Evolutionary conservation across 2,888 invertebrate species (phyloP), one percentile per base, ranked within the genome.

Genomic region (Caenorhabditis imperialis): DNA sequence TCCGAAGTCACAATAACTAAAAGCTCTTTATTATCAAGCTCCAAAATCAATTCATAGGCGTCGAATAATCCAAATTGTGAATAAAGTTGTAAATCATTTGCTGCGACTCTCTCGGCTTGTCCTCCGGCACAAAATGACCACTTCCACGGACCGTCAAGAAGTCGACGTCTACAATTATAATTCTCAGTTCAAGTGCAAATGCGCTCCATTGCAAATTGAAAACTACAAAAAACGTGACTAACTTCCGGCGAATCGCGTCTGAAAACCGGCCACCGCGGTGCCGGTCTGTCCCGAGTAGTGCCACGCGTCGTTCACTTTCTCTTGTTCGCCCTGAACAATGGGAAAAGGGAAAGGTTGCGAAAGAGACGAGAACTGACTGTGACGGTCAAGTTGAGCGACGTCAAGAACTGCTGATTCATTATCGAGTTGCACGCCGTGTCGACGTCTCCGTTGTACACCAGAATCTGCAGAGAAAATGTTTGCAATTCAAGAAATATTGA

Each of bases 361-460:
- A 53, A 51, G 4, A 38, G 7, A 3, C 7, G 22, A 1, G 10
- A 2, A 57, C 70, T 72, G 53, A 77, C 79, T 16, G 67, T 16
- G 51, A 78, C 75, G 40, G 73, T 75, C 58, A 61, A 42, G 63
- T 78, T 78, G 44, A 80, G 63, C 6, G 61, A 54, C 16, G 75
- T 69, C 44, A 80, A 57, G 45, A 80, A 80, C 40, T 84, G 89
- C 74, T 89, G 88, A 81, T 90, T 90, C 54, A 90, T 90, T 3
- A 90, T 88, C 80, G 89, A 89, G 79, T 90, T 90, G 82, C 90
- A 90, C 2, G 89, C 90, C 88, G 90, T 90, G 77, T 90, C 84
- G 16, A 89, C 88, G 82, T 90, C 90, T 16, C 90, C 90, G 79
- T 90, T 90, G 84, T 90, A 90, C 35, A 90, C 85, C 55, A 90